Percentiles rank a stretch among this genome's conserved stretches.
These are phyloP conservation scores for Onychostruthus taczanowskii DNA, from an alignment of 2,113 vertebrate genomes.

Conservation along the genomic window DNA sequence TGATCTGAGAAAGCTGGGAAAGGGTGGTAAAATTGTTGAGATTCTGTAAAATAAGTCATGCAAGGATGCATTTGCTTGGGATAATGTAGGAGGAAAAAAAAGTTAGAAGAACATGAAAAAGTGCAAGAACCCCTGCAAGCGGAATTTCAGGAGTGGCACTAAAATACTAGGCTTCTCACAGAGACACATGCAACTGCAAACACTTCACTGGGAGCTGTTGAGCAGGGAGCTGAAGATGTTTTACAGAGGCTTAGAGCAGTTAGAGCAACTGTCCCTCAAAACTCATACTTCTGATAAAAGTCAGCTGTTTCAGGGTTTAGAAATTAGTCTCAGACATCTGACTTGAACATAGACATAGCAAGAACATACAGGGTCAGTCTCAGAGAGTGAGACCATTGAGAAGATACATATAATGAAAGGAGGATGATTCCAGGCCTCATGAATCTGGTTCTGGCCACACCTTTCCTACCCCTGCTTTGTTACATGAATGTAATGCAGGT, in stretches of 20 bases:
- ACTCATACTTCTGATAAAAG: not conserved
- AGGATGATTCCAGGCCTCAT: not conserved
- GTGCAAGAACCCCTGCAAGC: not conserved
- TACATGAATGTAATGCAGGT: not conserved
- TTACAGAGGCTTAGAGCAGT: not conserved
- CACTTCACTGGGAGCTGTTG: not conserved
- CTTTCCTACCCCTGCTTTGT: accelerated
- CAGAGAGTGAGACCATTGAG: not conserved
- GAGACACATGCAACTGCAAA: not conserved
- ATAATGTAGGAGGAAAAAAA: not conserved
- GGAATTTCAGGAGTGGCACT: not conserved
- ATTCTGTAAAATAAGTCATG: not conserved
- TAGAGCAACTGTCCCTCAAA: not conserved
- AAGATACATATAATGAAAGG: not conserved
- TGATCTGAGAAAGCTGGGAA: not conserved
- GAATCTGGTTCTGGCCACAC: not conserved
- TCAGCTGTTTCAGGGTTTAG: not conserved
- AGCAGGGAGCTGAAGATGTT: not conserved
- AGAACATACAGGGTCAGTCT: accelerated
- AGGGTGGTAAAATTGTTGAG: not conserved
- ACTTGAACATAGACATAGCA: not conserved
- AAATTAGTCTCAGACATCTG: not conserved
- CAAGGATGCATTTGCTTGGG: not conserved
- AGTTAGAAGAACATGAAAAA: not conserved
- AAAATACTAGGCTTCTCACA: not conserved